Percentiles rank a stretch among this genome's conserved stretches.
Evolutionary conservation across 2,888 invertebrate species (phyloP).

Genomic region (Blera fallax): DNA sequence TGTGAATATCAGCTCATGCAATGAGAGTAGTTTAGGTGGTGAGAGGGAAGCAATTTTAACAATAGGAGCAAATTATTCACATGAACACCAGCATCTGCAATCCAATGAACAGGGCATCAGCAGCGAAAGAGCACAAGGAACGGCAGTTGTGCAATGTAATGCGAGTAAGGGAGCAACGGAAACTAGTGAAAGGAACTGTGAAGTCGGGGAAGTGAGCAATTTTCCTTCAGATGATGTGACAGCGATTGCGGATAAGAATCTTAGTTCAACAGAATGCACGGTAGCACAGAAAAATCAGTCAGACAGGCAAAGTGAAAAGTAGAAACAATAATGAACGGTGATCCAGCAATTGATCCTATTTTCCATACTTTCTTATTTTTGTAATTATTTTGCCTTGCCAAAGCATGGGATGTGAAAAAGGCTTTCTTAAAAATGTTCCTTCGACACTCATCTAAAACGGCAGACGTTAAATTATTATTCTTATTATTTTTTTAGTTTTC

Average conservation of each 20-base stretch:
- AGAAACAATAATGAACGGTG: conserved; percentile 28
- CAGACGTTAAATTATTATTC: background rate
- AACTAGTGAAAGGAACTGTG: conserved; percentile 51
- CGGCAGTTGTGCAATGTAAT: conserved; percentile 30
- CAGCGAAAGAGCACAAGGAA: conserved; percentile 17
- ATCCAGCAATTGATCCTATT: conserved; percentile 38
- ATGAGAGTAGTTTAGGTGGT: conserved; percentile 20
- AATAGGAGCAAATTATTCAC: conserved; percentile 68
- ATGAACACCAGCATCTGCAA: conserved; percentile 58
- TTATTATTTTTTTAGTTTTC: background rate
- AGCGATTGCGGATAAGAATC: conserved; percentile 43
- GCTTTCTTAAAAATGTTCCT: conserved; percentile 35
- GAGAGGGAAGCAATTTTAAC: conserved; percentile 52
- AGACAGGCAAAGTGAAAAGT: conserved; percentile 27
- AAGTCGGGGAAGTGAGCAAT: conserved; percentile 57
- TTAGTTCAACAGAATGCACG: conserved; percentile 44
- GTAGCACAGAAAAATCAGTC: conserved; percentile 31
- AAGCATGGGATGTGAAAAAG: conserved; percentile 42
- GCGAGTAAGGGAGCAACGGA: conserved; percentile 41
- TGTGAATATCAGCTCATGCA: background rate
- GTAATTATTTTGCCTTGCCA: conserved; percentile 59
- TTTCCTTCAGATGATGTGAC: conserved; percentile 53
- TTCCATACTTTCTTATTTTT: conserved; percentile 53
- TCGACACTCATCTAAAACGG: conserved; percentile 9
- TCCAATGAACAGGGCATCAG: conserved; percentile 32